Evolutionary conservation across 2,797 vertebrate genomes (phyloP), one percentile per base, ranked within the genome.

Genomic region (Enteromius unitaeniatus): DNA sequence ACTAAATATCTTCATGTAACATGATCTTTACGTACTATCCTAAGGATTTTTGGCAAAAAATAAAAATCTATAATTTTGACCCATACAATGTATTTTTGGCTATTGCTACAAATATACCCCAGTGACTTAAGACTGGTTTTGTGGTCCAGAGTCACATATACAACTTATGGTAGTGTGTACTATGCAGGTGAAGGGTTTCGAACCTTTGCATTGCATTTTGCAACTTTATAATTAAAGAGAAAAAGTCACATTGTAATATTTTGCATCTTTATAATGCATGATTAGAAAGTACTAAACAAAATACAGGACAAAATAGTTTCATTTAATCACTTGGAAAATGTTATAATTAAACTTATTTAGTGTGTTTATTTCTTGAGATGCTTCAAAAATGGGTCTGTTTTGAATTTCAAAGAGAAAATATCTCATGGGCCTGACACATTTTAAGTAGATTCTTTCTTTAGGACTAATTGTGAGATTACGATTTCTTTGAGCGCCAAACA

Each of bases 371-470:
- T 60, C 34, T 60, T 42, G n/a, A 26, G 15, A 42, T 37, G 9
- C 15, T 40, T 65, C 6, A 82, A 37, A 81, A 73, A 37, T 47
- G 1, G 28, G 58, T 28, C 70, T 34, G 51, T 64, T 62, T 74
- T 82, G 45, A 51, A 40, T 51, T 64, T 26, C 17, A 82, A 82
- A 82, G 58, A 64, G 14, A 74, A 64, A 60, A 37, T 26, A 51
- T 81, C 40, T 26, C 26, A 62, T 19, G 55, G 7, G 69, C 21
- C 42, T 49, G 69, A 73, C 40, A n/a, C 23, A 23, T 76, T 40
- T 51, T 26, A 17, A 79, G 60, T 53, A 68, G 31, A 26, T 26
- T 14, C 26, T 64, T 74, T 62, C 58, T 64, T 65, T n/a, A 51
- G 21, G 5, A 82, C 69, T 64, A n/a, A 37, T 64, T 74, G 69